Evolutionary conservation across 2,888 invertebrate genomes (phyloP), one percentile per base, ranked within the genome.

Genomic region (Clunio marinus): DNA sequence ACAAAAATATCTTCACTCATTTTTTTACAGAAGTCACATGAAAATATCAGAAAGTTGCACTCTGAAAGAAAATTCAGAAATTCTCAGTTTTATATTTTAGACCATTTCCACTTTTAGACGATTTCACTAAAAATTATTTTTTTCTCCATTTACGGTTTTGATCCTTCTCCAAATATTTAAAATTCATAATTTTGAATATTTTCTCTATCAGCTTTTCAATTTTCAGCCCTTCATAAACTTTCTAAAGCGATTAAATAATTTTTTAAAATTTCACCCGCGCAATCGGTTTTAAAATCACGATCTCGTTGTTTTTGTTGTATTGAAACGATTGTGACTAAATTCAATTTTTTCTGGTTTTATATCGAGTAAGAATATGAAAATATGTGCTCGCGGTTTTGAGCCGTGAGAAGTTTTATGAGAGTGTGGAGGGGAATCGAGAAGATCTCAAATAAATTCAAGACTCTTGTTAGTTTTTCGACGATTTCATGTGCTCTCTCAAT

Each of bases 231-330:
- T 63, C 46, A 27, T 15, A 10, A 63, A 2, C 15, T 17, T 15
- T 25, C 7, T 5, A 37, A 15, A 27, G 17, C 22, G n/a, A 15
- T 24, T 4, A 5, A 46, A 45, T 25, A 63, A 28, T 63, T 63
- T 46, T 17, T 20, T 20, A 27, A 63, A 63, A 17, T 28, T 63
- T 63, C 45, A 28, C 63, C 2, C 25, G 45, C 63, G 63, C 45
- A 24, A 46, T 27, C 24, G 22, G 5, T 51, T 51, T 51, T 3
- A 17, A 51, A 37, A 24, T 46, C 63, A 27, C 63, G 63, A 63
- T 63, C 63, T 13, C 63, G 63, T 63, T 62, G 63, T 63, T 63
- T 63, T 63, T 63, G 63, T 63, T 63, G 63, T 63, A 63, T 63
- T 63, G 63, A 63, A 27, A 63, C 63, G 63, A 63, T 63, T 63